phyloP scores from a whole-genome alignment of 1,140 invertebrate genomes.

The Gryon sp. region DNA sequence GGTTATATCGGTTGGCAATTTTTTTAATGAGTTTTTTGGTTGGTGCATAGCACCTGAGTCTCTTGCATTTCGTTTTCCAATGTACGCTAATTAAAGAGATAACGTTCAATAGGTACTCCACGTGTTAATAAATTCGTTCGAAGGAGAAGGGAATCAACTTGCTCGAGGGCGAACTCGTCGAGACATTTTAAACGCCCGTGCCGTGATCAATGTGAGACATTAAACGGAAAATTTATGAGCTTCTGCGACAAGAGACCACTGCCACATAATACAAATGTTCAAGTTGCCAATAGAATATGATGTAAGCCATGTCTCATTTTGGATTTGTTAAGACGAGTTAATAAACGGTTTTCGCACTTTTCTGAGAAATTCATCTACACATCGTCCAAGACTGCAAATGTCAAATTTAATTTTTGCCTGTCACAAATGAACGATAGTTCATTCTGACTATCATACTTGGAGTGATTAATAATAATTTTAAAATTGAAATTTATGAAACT shows the following conservation, averaged over 20 bases:
- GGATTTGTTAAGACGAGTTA: slow-evolving; percentile 45
- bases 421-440: too few species aligned
- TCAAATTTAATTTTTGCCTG: slow-evolving; percentile 16
- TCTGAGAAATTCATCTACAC: slow-evolving; percentile 37
- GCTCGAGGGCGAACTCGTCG: slow-evolving; percentile 53
- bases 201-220: slow-evolving; percentile 60
- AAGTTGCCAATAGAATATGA: slow-evolving; percentile 52
- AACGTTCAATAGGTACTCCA: slow-evolving; percentile 41
- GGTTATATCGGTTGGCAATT: background rate
- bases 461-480: too few species aligned
- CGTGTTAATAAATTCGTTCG: slow-evolving; percentile 56
- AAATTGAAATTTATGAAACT: too few species aligned
- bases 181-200: slow-evolving; percentile 51
- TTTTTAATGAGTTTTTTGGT: slow-evolving; percentile 6
- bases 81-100: slow-evolving; percentile 41
- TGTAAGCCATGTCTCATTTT: slow-evolving; percentile 37
- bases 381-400: background rate
- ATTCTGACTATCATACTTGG: too few species aligned
- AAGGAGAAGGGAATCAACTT: slow-evolving; percentile 10
- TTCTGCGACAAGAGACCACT: slow-evolving; percentile 28
- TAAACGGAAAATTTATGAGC: slow-evolving; percentile 59
- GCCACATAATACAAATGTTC: slow-evolving; percentile 52
- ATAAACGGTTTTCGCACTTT: slow-evolving; percentile 44
- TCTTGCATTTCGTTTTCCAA: slow-evolving; percentile 4
- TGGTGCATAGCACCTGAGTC: background rate